These are phyloP conservation scores for Orthosia cruda DNA, from an alignment of 2,888 invertebrate genomes.

Conservation along the genomic window DNA sequence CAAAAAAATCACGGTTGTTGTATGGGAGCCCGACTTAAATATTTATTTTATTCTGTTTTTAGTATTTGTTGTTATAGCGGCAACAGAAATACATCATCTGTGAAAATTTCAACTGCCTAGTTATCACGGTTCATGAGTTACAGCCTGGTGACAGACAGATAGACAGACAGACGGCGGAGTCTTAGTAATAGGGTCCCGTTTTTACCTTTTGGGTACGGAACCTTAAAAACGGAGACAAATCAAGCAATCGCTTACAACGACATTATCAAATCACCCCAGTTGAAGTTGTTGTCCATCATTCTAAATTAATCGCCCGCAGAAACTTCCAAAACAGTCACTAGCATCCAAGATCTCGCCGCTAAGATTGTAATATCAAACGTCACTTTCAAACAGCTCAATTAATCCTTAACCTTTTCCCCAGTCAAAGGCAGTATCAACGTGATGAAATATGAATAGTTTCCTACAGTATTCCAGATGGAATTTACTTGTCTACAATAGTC, in stretches of 20 bases:
- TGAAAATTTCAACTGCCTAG: too few species aligned
- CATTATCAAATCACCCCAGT: neutral
- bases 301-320: neutral
- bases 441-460: conserved; percentile 4
- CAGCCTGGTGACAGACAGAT: too few species aligned
- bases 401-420: conserved; percentile 1
- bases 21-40: too few species aligned
- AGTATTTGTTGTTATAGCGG: too few species aligned
- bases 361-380: conserved; percentile 17
- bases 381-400: conserved; percentile 9
- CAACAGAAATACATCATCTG: too few species aligned
- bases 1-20: too few species aligned
- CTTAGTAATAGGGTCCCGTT: too few species aligned
- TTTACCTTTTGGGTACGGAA: too few species aligned
- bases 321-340: neutral
- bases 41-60: too few species aligned
- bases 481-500: neutral
- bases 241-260: neutral
- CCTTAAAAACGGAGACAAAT: neutral
- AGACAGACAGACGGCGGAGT: too few species aligned
- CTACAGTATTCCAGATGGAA: neutral
- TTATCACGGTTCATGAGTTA: too few species aligned
- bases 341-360: neutral
- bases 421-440: neutral
- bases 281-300: neutral